Evolutionary conservation across 2,797 vertebrate species (phyloP).

Genomic region (Synaphobranchus kaupii): DNA sequence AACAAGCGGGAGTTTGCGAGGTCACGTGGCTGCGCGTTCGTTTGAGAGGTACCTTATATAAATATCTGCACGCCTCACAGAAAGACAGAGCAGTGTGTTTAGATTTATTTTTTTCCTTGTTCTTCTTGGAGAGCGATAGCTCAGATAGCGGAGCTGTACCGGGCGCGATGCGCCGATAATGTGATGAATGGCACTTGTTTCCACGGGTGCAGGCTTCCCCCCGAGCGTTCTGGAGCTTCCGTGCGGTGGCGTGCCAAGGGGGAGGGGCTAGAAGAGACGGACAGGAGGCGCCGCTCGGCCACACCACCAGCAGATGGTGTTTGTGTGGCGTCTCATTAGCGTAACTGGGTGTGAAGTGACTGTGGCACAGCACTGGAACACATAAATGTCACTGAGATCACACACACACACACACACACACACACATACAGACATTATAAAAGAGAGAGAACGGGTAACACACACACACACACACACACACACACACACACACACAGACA

Average conservation of each 20-base stretch:
- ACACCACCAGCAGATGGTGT: constrained; percentile 24
- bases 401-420: neutral
- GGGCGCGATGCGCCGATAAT: neutral
- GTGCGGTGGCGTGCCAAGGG: neutral
- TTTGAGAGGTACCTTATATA: neutral
- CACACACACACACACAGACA: no score
- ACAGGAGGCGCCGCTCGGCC: neutral
- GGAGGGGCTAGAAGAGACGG: neutral
- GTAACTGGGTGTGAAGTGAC: neutral
- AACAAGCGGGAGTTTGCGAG: neutral
- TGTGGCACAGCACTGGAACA: neutral
- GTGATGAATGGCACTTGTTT: neutral
- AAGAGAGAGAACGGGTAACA: neutral
- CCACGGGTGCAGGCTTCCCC: neutral
- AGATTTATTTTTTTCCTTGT: neutral
- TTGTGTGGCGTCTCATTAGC: neutral
- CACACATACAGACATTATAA: neutral
- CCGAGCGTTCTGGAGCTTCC: constrained; percentile 5
- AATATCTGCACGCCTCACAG: neutral
- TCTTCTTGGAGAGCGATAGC: neutral
- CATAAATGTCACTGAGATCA: neutral
- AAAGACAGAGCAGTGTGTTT: neutral
- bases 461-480: neutral
- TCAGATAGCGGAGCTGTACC: neutral
- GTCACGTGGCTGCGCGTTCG: neutral